phyloP scores from a whole-genome alignment of 2,797 vertebrate genomes.

The Rhynchonycteris naso region DNA sequence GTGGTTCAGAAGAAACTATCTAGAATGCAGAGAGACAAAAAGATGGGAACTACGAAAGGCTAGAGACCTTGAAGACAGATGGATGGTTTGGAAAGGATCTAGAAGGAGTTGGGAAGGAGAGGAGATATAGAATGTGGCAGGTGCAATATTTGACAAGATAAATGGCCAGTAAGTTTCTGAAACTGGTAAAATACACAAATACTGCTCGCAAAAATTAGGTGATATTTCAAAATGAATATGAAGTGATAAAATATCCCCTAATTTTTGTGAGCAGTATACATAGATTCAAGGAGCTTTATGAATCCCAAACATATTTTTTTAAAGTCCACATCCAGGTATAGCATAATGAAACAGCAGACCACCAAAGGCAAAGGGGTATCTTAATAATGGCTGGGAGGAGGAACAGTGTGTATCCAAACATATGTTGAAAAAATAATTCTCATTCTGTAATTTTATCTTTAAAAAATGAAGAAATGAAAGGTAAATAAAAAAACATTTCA shows the following conservation, averaged over 20 bases:
- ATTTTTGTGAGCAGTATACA: background rate
- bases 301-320: background rate
- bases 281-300: background rate
- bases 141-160: background rate
- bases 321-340: background rate
- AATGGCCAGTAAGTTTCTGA: background rate
- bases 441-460: background rate
- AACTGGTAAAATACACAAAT: background rate
- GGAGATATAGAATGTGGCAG: background rate
- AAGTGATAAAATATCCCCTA: too few relatives aligned
- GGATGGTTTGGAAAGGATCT: background rate
- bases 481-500: background rate
- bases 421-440: background rate
- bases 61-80: background rate
- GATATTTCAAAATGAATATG: too few relatives aligned
- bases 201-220: too few relatives aligned
- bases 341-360: background rate
- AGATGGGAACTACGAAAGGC: background rate
- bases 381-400: background rate
- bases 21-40: background rate
- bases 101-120: background rate
- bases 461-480: constrained; percentile 21
- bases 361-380: background rate
- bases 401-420: background rate
- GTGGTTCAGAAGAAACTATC: background rate